phyloP scores from a whole-genome alignment of 2,113 vertebrate genomes.

The Dipodomys merriami region DNA sequence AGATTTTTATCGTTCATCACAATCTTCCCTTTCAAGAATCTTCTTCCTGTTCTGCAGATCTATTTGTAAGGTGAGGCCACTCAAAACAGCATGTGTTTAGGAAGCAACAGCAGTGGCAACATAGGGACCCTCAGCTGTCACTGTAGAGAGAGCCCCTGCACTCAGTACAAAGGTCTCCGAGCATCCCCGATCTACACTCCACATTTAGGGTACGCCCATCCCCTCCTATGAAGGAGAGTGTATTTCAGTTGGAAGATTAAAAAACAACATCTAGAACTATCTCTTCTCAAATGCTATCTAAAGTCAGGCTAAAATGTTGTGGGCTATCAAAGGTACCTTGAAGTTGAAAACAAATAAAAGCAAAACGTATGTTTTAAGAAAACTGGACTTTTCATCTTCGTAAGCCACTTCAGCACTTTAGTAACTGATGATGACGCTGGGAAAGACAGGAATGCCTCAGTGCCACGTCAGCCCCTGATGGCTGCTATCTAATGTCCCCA shows the following conservation, averaged over 20 bases:
- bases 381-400: slow-evolving; percentile 27
- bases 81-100: slow-evolving; percentile 62
- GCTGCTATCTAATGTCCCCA: background rate
- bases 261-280: slow-evolving; percentile 45
- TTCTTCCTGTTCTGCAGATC: slow-evolving; percentile 80
- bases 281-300: slow-evolving; percentile 40
- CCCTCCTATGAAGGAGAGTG: slow-evolving; percentile 20
- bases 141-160: background rate
- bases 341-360: slow-evolving; percentile 55
- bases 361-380: slow-evolving; percentile 54
- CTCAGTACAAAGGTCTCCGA: background rate
- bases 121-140: slow-evolving; percentile 3
- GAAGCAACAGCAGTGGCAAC: slow-evolving; percentile 53
- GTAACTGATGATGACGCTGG: slow-evolving; percentile 5
- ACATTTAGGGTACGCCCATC: background rate
- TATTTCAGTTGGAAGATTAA: slow-evolving; percentile 47
- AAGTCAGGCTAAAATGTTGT: slow-evolving; percentile 48
- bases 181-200: background rate
- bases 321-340: slow-evolving; percentile 46
- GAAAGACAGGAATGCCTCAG: background rate
- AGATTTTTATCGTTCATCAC: slow-evolving; percentile 80
- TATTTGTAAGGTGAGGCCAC: slow-evolving; percentile 80
- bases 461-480: background rate
- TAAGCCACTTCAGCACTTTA: background rate
- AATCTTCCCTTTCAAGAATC: slow-evolving; percentile 78